A percentile compares a stretch with the other conserved stretches of the same genome.
These are phyloP conservation scores for Oxystoma pomonae DNA, from an alignment of 2,888 invertebrate species.

Conservation along the genomic window DNA sequence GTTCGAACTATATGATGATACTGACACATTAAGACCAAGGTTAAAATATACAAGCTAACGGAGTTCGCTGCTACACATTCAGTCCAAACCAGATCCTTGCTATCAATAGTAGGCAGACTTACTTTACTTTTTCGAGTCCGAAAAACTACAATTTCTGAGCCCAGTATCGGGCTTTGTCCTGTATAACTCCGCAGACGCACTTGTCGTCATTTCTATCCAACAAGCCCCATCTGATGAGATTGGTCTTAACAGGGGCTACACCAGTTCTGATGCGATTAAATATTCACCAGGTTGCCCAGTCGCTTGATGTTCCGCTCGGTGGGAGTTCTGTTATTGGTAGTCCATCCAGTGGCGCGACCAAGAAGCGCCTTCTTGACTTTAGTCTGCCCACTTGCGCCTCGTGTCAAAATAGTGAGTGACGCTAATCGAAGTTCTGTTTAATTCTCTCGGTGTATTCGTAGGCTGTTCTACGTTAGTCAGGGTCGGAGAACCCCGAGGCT, in stretches of 20 bases:
- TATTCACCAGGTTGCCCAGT: constrained; percentile 6
- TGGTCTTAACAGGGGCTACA: constrained; percentile 10
- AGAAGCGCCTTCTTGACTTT: constrained; percentile 5
- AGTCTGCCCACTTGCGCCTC: constrained; percentile 1
- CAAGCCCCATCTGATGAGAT: constrained; percentile 10
- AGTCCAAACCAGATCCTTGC: too few species aligned
- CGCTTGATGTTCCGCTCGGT: neutral
- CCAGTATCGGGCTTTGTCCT: too few species aligned
- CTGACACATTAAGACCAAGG: too few species aligned
- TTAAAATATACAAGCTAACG: too few species aligned
- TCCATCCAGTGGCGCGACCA: neutral
- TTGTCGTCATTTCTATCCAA: constrained; percentile 6
- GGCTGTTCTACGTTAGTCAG: constrained; percentile 7
- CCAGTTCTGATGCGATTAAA: constrained; percentile 8
- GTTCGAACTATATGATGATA: too few species aligned
- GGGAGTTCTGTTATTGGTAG: neutral
- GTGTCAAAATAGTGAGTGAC: constrained; percentile 3
- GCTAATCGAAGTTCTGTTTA: constrained; percentile 9
- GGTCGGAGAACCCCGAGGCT: neutral
- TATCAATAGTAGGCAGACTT: too few species aligned
- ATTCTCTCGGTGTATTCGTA: constrained; percentile 5
- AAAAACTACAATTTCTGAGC: too few species aligned
- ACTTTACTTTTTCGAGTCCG: too few species aligned
- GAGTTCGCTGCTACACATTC: too few species aligned
- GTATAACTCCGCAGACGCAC: constrained; percentile 10